These are phyloP conservation scores for Spicauda simplicius DNA, from an alignment of 2,888 invertebrate genomes.

Conservation along the genomic window DNA sequence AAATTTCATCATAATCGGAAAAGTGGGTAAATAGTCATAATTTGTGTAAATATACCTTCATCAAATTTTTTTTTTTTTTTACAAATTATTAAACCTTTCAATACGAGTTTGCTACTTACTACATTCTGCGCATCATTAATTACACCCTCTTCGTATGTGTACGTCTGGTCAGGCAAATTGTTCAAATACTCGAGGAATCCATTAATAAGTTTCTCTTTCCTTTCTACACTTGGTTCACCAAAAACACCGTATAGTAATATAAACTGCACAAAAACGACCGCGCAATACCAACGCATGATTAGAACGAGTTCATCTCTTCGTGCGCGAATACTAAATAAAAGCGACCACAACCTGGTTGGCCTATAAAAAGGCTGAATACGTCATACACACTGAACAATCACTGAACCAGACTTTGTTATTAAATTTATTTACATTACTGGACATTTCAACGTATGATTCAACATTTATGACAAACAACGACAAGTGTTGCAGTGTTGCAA, in stretches of 20 bases:
- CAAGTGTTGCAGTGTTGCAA: too few species aligned
- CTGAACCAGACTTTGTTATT: neutral
- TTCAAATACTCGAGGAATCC: slow-evolving; percentile 78
- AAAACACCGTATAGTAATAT: slow-evolving; percentile 54
- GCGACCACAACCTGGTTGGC: neutral
- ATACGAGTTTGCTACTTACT: slow-evolving; percentile 50
- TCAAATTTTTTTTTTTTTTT: neutral
- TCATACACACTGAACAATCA: neutral
- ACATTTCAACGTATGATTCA: neutral
- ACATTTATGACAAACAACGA: neutral
- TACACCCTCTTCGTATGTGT: slow-evolving; percentile 73
- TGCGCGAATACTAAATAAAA: slow-evolving; percentile 5
- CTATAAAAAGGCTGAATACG: neutral
- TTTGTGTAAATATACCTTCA: too few species aligned
- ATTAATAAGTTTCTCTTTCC: slow-evolving; percentile 60
- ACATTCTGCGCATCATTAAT: slow-evolving; percentile 71
- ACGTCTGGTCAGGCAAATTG: slow-evolving; percentile 70
- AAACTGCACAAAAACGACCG: slow-evolving; percentile 48
- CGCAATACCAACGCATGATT: slow-evolving; percentile 57
- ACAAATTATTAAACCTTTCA: neutral
- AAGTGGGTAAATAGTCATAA: too few species aligned
- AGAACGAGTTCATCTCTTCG: slow-evolving; percentile 56
- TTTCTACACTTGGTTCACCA: slow-evolving; percentile 58
- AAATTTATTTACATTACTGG: neutral
- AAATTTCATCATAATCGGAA: too few species aligned